phyloP scores from a whole-genome alignment of 2,888 invertebrate genomes.

The Watsonalla cultraria region DNA sequence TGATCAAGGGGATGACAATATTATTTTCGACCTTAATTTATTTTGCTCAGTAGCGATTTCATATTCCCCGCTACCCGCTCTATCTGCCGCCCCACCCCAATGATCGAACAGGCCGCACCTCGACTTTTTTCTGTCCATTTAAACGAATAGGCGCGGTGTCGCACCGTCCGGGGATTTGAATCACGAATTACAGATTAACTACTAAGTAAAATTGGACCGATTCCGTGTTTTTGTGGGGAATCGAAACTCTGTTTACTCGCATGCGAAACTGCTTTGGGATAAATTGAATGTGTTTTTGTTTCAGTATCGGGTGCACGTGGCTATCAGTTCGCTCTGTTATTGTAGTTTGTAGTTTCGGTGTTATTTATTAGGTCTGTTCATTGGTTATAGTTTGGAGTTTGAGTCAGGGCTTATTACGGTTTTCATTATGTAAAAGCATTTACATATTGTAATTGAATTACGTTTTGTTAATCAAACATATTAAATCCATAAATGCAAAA shows the following conservation, averaged over 20 bases:
- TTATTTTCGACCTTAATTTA: too few species aligned
- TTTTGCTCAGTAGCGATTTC: constrained; percentile 6
- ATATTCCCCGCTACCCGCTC: constrained; percentile 20
- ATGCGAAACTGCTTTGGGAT: constrained; percentile 1
- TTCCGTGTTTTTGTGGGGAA: constrained; percentile 14
- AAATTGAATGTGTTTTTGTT: constrained; percentile 3
- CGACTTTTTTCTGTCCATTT: constrained; percentile 51
- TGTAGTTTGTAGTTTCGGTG: neutral
- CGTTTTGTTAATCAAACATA: too few species aligned
- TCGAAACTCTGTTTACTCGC: constrained; percentile 3
- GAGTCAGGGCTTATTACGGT: neutral
- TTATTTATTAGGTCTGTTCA: neutral
- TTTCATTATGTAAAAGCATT: too few species aligned
- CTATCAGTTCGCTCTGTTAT: neutral
- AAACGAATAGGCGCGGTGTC: constrained; percentile 57
- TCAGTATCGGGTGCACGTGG: neutral
- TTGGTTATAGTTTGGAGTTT: neutral
- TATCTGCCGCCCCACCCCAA: constrained; percentile 17
- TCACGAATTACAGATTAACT: constrained; percentile 60
- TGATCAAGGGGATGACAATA: too few species aligned
- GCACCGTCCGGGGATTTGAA: constrained; percentile 40
- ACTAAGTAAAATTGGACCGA: constrained; percentile 46
- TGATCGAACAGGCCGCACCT: constrained; percentile 38
- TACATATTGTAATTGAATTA: too few species aligned
- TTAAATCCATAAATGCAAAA: too few species aligned